These are phyloP conservation scores for Anas acuta DNA, from an alignment of 2,797 vertebrate species.

Conservation along the genomic window DNA sequence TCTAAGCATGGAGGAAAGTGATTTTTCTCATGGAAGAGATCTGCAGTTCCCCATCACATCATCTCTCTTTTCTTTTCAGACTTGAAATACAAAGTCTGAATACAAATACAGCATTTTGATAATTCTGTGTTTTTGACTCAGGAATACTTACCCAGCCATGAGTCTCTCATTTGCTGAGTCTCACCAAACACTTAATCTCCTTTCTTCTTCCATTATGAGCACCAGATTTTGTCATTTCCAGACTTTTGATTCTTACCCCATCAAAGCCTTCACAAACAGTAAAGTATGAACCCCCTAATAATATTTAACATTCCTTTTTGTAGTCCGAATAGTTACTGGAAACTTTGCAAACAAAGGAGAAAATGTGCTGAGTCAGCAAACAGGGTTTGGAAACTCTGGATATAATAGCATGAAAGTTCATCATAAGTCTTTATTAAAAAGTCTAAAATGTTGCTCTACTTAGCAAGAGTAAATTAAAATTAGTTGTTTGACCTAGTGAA, in stretches of 20 bases:
- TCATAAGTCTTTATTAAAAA: background rate
- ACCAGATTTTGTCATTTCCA: background rate
- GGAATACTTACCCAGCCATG: background rate
- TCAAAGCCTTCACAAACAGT: background rate
- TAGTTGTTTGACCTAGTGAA: background rate
- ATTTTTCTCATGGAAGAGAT: background rate
- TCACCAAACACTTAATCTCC: background rate
- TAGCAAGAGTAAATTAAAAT: background rate
- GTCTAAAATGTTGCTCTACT: background rate
- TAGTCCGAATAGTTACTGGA: background rate
- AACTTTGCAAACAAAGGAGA: background rate
- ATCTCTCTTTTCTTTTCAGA: background rate
- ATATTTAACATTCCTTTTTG: background rate
- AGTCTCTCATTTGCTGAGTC: background rate
- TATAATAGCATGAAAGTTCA: background rate
- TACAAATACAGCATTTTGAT: background rate
- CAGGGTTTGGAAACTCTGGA: background rate
- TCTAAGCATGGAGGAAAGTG: background rate
- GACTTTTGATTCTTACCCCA: background rate
- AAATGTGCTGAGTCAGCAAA: background rate
- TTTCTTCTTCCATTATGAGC: background rate
- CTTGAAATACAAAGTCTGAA: background rate
- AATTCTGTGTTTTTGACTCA: background rate
- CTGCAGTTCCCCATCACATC: background rate
- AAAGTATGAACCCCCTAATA: background rate